phyloP scores from a whole-genome alignment of 2,113 vertebrate genomes.

The Ictalurus punctatus region DNA sequence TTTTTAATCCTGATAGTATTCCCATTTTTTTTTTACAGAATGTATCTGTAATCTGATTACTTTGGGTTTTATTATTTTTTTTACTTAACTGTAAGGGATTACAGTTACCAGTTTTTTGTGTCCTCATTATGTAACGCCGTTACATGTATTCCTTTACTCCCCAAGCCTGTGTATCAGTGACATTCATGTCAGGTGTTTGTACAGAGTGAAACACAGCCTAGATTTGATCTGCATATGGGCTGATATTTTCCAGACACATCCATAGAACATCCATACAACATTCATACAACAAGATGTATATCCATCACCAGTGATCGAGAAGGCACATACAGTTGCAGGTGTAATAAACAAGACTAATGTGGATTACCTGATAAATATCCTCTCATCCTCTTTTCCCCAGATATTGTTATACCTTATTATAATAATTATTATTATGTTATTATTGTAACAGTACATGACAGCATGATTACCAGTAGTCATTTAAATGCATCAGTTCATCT shows the following conservation, averaged over 20 bases:
- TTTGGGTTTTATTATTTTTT: too few species aligned
- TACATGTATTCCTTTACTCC: too few species aligned
- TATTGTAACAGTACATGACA: neutral
- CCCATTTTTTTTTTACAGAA: too few species aligned
- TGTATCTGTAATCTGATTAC: too few species aligned
- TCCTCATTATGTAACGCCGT: too few species aligned
- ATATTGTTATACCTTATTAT: neutral
- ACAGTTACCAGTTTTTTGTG: too few species aligned
- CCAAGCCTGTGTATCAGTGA: neutral
- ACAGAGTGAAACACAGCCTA: too few species aligned
- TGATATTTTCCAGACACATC: neutral
- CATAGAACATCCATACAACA: neutral
- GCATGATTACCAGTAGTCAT: neutral
- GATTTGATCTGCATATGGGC: neutral
- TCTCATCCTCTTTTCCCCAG: neutral
- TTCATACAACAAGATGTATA: too few species aligned
- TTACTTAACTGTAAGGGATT: too few species aligned
- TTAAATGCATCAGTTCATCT: constrained; percentile 23
- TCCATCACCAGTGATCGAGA: neutral
- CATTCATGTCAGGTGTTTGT: neutral
- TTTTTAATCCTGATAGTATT: too few species aligned
- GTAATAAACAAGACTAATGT: neutral
- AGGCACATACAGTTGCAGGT: neutral
- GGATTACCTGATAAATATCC: neutral
- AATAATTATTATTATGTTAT: neutral